Base-by-base conservation (phyloP, 2,797 vertebrate genomes). In the Poeciliopsis gracilis region DNA sequence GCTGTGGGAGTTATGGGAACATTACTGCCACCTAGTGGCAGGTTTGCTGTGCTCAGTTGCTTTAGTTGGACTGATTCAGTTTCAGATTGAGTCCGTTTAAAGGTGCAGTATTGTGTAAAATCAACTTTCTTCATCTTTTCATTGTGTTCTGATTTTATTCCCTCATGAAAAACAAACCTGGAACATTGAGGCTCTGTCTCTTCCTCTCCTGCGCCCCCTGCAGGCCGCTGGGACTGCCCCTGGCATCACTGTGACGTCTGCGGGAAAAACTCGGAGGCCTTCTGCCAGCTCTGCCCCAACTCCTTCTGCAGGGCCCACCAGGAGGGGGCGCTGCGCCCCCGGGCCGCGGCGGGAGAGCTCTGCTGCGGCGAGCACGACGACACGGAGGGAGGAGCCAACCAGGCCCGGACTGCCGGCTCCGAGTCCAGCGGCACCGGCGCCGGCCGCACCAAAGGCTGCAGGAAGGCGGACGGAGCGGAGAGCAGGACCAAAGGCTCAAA, bases 231-330 rank as follows among this genome's bases (percentile, higher is more conserved):
- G 98, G 98, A 99, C 71, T 99, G 98, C 73, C 98, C 98, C 6
- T 99, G 98, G 98, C 98, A 99, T 83, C 98, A 99, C 93, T 99
- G 98, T 79, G 98, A 99, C 69, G 97, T 98, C 73, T 99, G 98
- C 18, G 98, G 98, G 85, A 98, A 97, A 36, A 97, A 97, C 77
- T 99, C 98, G 0, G 95, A 96, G 71, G 95, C 95, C 0, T 99
- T 98, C 91, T 99, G 98, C 93, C 97, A 98, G 90, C 95, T 98
- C 72, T 99, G 98, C 93, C 98, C 98, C 84, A 99, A 99, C 90
- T 99, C 98, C 28, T 98, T 99, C 92, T 99, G 98, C 94, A 98
- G 97, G 94, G 96, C 93, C 45, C 98, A 99, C 92, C 95, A 97
- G 81, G 97, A 97, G 0, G 97, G 97, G 89, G 95, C 94, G 41